Evolutionary conservation across 2,888 invertebrate genomes (phyloP).

Genomic region (Acrobasis repandana): DNA sequence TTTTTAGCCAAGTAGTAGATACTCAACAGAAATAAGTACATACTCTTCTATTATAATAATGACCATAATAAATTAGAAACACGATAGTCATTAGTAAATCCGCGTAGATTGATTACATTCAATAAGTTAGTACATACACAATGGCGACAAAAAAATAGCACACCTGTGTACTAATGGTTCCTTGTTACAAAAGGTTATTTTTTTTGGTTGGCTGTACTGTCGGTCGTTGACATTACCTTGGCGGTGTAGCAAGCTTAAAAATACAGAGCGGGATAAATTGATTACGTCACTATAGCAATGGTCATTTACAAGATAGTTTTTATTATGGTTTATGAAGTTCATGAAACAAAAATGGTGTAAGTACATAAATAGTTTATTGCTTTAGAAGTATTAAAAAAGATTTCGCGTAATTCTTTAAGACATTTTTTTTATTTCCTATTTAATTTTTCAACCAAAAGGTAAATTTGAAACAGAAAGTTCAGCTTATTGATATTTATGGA

Average conservation of each 20-base stretch:
- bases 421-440: no score
- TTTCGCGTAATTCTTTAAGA: no score
- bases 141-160: constrained; percentile 40
- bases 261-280: constrained; percentile 54
- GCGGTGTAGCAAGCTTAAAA: constrained; percentile 55
- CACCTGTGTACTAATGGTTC: constrained; percentile 40
- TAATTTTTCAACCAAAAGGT: no score
- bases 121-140: constrained; percentile 9
- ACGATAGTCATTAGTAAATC: constrained; percentile 21
- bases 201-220: constrained; percentile 45
- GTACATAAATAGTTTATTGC: no score
- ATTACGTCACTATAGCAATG: constrained; percentile 49
- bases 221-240: constrained; percentile 65
- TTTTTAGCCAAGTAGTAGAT: neutral
- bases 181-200: constrained; percentile 39
- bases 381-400: no score
- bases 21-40: no score
- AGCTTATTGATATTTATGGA: neutral
- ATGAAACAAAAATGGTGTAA: no score
- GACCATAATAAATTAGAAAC: neutral
- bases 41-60: constrained; percentile 2
- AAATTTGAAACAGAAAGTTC: neutral
- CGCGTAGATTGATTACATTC: constrained; percentile 43
- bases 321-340: neutral
- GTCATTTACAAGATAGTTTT: constrained; percentile 23